These are phyloP conservation scores for Cataglyphis rosenhaueri DNA, from an alignment of 2,888 invertebrate genomes.

Conservation along the genomic window DNA sequence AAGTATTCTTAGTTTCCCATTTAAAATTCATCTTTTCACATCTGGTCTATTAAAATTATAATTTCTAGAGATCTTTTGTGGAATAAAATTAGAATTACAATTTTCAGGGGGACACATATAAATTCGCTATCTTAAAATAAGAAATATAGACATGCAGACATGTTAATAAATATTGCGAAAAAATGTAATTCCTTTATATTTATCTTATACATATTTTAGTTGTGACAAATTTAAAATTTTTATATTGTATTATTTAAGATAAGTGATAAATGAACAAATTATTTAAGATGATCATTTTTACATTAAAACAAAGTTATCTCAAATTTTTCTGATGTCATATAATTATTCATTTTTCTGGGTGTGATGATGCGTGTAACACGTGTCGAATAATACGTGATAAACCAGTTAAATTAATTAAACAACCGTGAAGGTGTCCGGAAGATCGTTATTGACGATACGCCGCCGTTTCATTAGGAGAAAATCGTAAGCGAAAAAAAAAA, in stretches of 20 bases:
- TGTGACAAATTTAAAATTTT: neutral
- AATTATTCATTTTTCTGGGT: neutral
- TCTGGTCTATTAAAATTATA: slow-evolving; percentile 24
- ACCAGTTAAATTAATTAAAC: slow-evolving; percentile 36
- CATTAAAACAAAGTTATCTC: neutral
- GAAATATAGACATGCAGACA: neutral
- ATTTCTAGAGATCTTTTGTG: neutral
- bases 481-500: neutral
- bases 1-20: slow-evolving; percentile 4
- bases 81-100: slow-evolving; percentile 21
- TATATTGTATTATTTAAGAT: neutral
- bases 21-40: slow-evolving; percentile 11
- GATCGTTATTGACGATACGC: neutral
- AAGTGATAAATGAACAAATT: neutral
- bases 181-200: neutral
- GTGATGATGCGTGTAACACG: neutral
- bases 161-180: neutral
- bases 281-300: neutral
- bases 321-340: neutral
- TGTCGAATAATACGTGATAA: neutral
- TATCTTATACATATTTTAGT: neutral
- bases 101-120: neutral
- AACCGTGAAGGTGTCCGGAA: neutral
- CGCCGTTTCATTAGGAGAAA: slow-evolving; percentile 34
- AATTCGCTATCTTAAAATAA: neutral